phyloP scores from a whole-genome alignment of 2,797 vertebrate species.

The Prionace glauca region DNA sequence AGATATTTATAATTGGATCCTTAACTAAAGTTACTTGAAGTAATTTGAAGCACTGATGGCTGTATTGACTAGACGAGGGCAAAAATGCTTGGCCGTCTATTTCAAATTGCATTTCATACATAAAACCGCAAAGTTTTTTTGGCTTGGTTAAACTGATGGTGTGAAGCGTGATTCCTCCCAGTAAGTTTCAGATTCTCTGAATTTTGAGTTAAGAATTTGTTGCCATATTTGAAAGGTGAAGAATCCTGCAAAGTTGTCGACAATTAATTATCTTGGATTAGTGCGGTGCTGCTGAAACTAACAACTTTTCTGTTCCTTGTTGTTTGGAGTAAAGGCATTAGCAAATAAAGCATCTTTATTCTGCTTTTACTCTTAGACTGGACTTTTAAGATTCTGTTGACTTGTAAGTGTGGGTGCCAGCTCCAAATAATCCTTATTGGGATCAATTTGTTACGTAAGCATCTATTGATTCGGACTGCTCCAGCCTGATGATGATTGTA shows the following conservation, averaged over 20 bases:
- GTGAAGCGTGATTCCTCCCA: not conserved
- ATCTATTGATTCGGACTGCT: not conserved
- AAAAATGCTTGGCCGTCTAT: not conserved
- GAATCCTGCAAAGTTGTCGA: not conserved
- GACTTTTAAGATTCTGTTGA: not conserved
- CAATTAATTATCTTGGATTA: not conserved
- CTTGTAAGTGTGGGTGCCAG: not conserved
- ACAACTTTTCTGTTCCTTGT: not conserved
- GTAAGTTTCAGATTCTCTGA: not conserved
- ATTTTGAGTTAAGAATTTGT: not conserved
- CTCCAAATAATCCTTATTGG: not conserved
- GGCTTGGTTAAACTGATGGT: not conserved
- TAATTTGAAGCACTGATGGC: not conserved
- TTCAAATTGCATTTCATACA: not conserved
- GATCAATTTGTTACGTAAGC: not conserved
- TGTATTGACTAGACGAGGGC: not conserved
- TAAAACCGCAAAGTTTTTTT: not conserved
- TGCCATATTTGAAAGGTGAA: not conserved
- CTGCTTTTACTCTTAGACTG: not conserved
- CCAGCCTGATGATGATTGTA: not conserved
- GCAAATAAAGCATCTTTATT: not conserved
- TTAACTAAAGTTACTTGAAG: not conserved
- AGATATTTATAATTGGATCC: not conserved
- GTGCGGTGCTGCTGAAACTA: not conserved
- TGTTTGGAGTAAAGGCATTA: not conserved